A percentile compares a stretch with the other conserved stretches of the same genome.
Conservation (phyloP, 2,888 invertebrate species). For the Morpho helenor region DNA sequence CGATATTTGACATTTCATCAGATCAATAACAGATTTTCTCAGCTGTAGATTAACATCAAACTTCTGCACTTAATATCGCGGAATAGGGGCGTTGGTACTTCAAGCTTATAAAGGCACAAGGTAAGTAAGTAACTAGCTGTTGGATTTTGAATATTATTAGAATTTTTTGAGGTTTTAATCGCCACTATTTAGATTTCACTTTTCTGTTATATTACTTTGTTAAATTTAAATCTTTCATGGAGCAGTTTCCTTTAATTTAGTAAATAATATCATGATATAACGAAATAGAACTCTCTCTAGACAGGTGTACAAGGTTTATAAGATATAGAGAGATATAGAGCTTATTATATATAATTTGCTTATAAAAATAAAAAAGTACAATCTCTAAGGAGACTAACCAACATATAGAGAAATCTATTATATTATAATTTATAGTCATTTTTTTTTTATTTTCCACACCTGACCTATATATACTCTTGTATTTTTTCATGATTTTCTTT, state of each 20-base stretch:
- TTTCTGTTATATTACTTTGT: neutral
- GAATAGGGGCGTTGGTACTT: constrained; percentile 17
- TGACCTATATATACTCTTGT: no score
- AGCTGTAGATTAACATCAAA: neutral
- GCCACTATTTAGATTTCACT: neutral
- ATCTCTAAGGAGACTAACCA: no score
- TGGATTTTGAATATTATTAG: neutral
- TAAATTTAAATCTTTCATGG: neutral
- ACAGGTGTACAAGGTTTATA: no score
- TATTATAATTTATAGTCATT: no score
- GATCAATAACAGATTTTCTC: constrained; percentile 15
- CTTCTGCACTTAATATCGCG: constrained; percentile 3
- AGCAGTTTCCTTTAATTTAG: neutral
- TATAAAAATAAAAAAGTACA: no score
- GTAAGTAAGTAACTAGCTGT: constrained; percentile 26
- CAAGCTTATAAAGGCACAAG: neutral
- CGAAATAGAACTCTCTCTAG: no score
- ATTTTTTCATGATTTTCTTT: no score
- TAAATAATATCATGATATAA: neutral
- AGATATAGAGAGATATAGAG: no score
- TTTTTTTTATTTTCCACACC: no score
- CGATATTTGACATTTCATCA: constrained; percentile 1
- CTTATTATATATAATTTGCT: no score
- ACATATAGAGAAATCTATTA: no score
- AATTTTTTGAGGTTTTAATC: no score